Conservation (phyloP, 2,797 vertebrate genomes). For the Oryzias dopingdopingensis region DNA sequence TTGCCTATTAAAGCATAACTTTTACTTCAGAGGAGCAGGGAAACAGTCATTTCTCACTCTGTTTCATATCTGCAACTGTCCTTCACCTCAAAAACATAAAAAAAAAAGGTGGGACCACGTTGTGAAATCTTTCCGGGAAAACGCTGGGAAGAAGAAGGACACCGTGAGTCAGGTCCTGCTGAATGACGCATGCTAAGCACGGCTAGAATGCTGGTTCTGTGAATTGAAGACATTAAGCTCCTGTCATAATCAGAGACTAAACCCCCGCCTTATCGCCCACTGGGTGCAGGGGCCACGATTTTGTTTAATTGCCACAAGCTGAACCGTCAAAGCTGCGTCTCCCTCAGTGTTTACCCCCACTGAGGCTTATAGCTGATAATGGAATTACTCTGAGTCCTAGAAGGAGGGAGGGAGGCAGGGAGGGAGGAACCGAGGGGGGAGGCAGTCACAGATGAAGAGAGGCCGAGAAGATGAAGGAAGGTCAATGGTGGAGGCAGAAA, state of each 20-base stretch:
- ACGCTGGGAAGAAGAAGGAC: constrained; percentile 27
- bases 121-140: constrained; percentile 15
- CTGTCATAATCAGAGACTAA: constrained; percentile 65
- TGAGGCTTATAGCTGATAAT: constrained; percentile 73
- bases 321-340: constrained; percentile 65
- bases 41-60: constrained; percentile 15
- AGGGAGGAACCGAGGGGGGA: constrained; percentile 32
- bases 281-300: constrained; percentile 62
- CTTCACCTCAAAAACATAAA: constrained; percentile 18
- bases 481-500: constrained; percentile 30
- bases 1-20: background rate
- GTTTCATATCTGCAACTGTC: constrained; percentile 14
- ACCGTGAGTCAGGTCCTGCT: constrained; percentile 57
- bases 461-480: constrained; percentile 30
- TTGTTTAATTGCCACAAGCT: constrained; percentile 74
- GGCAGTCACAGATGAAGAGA: constrained; percentile 26
- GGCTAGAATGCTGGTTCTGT: constrained; percentile 44
- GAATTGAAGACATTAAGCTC: constrained; percentile 66
- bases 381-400: constrained; percentile 71
- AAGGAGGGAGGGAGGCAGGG: constrained; percentile 24
- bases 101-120: constrained; percentile 2
- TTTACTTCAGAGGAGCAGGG: background rate
- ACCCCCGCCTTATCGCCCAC: constrained; percentile 63
- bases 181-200: constrained; percentile 57
- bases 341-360: constrained; percentile 71